Conservation (phyloP, 2,888 invertebrate species). For the Leptinotarsa peninsularis region DNA sequence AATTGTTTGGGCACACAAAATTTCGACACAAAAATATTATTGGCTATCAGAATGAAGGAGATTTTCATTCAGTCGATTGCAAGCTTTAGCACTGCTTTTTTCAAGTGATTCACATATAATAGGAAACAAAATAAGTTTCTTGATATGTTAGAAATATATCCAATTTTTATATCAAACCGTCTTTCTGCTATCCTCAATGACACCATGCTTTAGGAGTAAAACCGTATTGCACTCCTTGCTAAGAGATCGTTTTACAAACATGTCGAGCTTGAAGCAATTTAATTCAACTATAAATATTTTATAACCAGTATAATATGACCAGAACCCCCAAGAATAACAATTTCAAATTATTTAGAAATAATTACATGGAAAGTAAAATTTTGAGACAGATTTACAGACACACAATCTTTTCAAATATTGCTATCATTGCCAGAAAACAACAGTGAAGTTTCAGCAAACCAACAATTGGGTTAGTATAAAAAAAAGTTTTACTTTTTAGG, state of each 20-base stretch:
- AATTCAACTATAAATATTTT: constrained; percentile 1
- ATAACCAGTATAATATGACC: constrained; percentile 5
- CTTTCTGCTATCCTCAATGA: constrained; percentile 13
- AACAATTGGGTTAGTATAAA: not conserved
- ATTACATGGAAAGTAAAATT: not conserved
- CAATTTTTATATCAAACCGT: not conserved
- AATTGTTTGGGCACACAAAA: too few species aligned
- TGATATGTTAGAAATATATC: constrained; percentile 20
- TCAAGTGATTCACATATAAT: too few species aligned
- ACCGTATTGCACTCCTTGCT: constrained; percentile 53
- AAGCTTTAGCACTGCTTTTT: too few species aligned
- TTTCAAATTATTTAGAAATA: not conserved
- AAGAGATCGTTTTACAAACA: constrained; percentile 48
- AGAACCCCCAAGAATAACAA: not conserved
- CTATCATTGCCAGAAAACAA: constrained; percentile 37
- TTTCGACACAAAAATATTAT: too few species aligned
- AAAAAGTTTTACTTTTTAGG: not conserved
- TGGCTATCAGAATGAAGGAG: too few species aligned
- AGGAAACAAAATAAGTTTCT: not conserved
- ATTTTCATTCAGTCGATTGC: too few species aligned
- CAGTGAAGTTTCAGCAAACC: constrained; percentile 28
- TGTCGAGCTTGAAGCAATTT: constrained; percentile 46
- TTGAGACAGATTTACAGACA: constrained; percentile 34
- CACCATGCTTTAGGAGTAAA: constrained; percentile 30
- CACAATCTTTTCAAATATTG: constrained; percentile 7